Conservation (phyloP, 2,797 vertebrate species). For the Linurgus olivaceus region DNA sequence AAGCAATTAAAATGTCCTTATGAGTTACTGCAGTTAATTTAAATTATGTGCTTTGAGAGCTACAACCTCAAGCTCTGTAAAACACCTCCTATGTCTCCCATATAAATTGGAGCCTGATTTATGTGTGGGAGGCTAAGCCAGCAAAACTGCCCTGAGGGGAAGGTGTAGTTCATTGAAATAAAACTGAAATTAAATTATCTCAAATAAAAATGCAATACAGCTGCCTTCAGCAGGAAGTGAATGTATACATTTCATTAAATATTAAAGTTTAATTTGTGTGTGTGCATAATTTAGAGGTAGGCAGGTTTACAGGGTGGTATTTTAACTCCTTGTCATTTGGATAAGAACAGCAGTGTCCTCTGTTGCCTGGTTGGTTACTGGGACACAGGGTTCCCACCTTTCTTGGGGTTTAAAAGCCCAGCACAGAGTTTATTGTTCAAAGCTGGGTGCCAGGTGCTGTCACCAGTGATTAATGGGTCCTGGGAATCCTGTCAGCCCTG, state of each 20-base stretch:
- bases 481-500: not conserved
- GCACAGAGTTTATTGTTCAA: not conserved
- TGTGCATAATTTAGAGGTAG: conserved; percentile 45
- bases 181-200: conserved; percentile 86
- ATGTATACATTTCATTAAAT: conserved; percentile 81
- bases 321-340: conserved; percentile 2
- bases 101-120: conserved; percentile 75
- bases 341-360: not conserved
- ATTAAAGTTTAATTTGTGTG: conserved; percentile 80
- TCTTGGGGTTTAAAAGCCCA: not conserved
- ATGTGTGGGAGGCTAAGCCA: conserved; percentile 59
- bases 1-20: conserved; percentile 59
- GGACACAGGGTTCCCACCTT: not conserved
- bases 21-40: conserved; percentile 64
- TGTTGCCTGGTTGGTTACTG: not conserved
- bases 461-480: not conserved
- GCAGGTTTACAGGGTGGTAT: not conserved
- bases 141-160: conserved; percentile 65
- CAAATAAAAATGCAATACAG: conserved; percentile 79
- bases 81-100: conserved; percentile 38
- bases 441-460: not conserved
- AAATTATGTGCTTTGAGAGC: conserved; percentile 17
- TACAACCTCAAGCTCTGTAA: conserved; percentile 51
- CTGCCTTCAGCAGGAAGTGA: conserved; percentile 84
- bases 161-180: conserved; percentile 76